Evolutionary conservation across 1,140 invertebrate genomes (phyloP).

Genomic region (Atta cephalotes): DNA sequence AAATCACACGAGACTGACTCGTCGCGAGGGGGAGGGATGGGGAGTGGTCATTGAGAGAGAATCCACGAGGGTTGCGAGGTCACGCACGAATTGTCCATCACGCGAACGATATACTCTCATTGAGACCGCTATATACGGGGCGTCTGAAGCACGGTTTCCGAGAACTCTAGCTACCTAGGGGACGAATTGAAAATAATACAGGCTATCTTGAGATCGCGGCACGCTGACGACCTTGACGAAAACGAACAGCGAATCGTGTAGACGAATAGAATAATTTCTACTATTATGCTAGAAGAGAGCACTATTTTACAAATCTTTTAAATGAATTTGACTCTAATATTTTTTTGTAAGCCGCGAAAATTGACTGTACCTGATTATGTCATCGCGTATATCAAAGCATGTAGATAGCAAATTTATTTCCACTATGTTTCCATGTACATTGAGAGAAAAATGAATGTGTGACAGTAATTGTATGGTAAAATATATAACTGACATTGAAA

Average conservation of each 20-base stretch:
- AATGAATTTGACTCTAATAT: neutral
- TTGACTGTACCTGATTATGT: neutral
- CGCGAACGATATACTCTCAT: neutral
- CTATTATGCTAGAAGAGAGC: neutral
- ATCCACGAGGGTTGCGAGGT: neutral
- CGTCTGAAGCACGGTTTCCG: neutral
- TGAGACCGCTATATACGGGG: neutral
- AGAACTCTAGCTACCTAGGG: slow-evolving; percentile 19
- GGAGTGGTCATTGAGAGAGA: neutral
- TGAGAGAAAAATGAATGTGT: too few relatives aligned
- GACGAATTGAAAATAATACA: slow-evolving; percentile 25
- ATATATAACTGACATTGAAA: too few relatives aligned
- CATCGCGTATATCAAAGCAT: neutral
- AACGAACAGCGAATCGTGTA: neutral
- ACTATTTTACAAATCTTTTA: neutral
- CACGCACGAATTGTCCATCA: slow-evolving; percentile 20
- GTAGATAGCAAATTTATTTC: neutral
- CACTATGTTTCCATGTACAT: too few relatives aligned
- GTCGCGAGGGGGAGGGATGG: neutral
- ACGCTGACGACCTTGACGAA: slow-evolving; percentile 21
- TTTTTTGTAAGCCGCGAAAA: neutral
- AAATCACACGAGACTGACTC: neutral
- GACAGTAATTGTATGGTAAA: too few relatives aligned
- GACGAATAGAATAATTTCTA: neutral
- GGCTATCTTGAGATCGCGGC: slow-evolving; percentile 26